Conservation (phyloP, 2,888 invertebrate genomes). For the Ochropacha duplaris region DNA sequence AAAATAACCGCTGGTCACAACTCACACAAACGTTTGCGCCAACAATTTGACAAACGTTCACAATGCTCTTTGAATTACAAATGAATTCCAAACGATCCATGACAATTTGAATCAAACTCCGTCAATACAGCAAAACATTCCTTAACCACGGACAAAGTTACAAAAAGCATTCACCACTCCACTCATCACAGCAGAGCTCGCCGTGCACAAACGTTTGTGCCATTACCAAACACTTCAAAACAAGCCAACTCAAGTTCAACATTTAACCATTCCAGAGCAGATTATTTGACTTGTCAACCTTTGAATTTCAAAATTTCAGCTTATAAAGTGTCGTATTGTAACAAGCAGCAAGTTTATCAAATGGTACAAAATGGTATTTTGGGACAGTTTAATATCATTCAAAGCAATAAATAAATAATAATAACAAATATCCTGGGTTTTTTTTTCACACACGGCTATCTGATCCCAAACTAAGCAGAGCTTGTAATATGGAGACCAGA, state of each 20-base stretch:
- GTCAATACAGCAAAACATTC: neutral
- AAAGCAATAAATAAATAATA: neutral
- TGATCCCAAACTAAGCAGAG: too few species aligned
- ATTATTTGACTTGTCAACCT: conserved; percentile 23
- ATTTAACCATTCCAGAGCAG: conserved; percentile 22
- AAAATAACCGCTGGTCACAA: too few species aligned
- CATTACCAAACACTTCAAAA: conserved; percentile 18
- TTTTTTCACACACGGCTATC: too few species aligned
- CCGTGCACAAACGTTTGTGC: conserved; percentile 2
- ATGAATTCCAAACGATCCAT: neutral
- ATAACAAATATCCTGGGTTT: too few species aligned
- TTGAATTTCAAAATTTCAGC: neutral
- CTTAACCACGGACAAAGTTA: neutral
- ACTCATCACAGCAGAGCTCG: neutral
- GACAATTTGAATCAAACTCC: neutral
- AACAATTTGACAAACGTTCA: too few species aligned
- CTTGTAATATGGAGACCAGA: too few species aligned
- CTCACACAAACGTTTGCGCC: too few species aligned
- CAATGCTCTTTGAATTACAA: neutral
- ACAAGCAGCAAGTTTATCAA: neutral
- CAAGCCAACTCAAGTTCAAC: conserved; percentile 31
- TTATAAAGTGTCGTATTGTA: neutral
- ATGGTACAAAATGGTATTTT: neutral
- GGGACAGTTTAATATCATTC: neutral
- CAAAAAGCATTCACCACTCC: neutral